Percentiles rank a stretch among this genome's conserved stretches.
Conservation (phyloP, 2,888 invertebrate genomes). For the Cremastinae sp. region DNA sequence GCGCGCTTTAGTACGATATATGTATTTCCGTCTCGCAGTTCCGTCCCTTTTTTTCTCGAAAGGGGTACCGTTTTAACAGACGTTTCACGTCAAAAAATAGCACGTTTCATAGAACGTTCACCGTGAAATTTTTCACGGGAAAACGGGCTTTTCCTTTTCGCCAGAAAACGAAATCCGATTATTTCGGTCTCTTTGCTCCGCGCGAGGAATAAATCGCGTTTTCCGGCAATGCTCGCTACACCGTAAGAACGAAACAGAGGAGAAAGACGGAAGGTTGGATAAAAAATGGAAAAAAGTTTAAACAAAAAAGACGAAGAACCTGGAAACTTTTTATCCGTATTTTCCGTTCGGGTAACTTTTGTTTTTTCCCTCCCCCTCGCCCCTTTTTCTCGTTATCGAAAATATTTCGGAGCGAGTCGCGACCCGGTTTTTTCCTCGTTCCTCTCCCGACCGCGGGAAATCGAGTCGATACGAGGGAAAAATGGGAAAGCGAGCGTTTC, state of each 20-base stretch:
- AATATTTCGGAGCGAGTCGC: too few relatives aligned
- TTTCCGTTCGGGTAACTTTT: slow-evolving; percentile 41
- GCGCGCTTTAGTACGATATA: too few relatives aligned
- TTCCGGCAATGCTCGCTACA: slow-evolving; percentile 18
- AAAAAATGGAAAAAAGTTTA: neutral
- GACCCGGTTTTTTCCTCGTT: neutral
- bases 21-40: too few relatives aligned
- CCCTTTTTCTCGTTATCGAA: neutral
- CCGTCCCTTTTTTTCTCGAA: too few relatives aligned
- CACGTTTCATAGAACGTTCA: neutral
- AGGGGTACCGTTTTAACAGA: too few relatives aligned
- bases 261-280: neutral
- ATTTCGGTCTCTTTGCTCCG: slow-evolving; percentile 35
- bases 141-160: slow-evolving; percentile 23
- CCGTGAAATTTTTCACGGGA: neutral
- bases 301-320: neutral
- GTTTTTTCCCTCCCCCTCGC: slow-evolving; percentile 2
- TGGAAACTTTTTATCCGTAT: slow-evolving; percentile 32
- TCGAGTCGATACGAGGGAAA: too few relatives aligned
- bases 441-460: slow-evolving; percentile 26
- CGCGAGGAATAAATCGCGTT: slow-evolving; percentile 10
- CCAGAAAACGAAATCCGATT: slow-evolving; percentile 36
- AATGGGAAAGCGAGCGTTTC: slow-evolving; percentile 18
- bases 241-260: slow-evolving; percentile 22
- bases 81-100: neutral